Evolutionary conservation across 2,888 invertebrate genomes (phyloP).

Genomic region (Pyrocoelia pectoralis): DNA sequence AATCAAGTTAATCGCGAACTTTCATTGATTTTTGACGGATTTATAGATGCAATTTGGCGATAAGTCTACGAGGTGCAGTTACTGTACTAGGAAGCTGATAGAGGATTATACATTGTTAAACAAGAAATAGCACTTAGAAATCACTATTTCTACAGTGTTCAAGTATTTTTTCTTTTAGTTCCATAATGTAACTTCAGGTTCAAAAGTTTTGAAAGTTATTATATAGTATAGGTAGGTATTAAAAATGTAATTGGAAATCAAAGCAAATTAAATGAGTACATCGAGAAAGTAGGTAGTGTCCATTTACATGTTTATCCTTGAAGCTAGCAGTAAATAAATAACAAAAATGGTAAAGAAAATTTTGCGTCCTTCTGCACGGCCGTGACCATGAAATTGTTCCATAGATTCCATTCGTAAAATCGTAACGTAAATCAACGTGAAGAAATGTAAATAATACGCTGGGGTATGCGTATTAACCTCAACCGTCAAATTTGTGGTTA

Average conservation of each 20-base stretch:
- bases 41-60: constrained; percentile 27
- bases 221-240: neutral
- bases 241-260: constrained; percentile 14
- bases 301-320: neutral
- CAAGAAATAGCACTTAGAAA: constrained; percentile 36
- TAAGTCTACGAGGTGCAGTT: constrained; percentile 24
- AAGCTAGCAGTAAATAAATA: neutral
- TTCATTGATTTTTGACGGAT: constrained; percentile 25
- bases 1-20: constrained; percentile 27
- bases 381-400: too few relatives aligned
- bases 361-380: too few relatives aligned
- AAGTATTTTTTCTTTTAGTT: constrained; percentile 10
- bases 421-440: too few relatives aligned
- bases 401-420: too few relatives aligned
- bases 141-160: constrained; percentile 16
- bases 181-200: constrained; percentile 8
- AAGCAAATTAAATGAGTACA: neutral
- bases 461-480: too few relatives aligned
- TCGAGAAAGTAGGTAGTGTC: constrained; percentile 22
- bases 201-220: constrained; percentile 20
- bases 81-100: constrained; percentile 21
- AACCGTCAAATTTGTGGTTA: too few relatives aligned
- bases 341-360: too few relatives aligned
- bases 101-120: constrained; percentile 15
- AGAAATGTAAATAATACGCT: too few relatives aligned